These are phyloP conservation scores for Malurus cyaneus DNA, from an alignment of 2,113 vertebrate genomes.

Conservation along the genomic window DNA sequence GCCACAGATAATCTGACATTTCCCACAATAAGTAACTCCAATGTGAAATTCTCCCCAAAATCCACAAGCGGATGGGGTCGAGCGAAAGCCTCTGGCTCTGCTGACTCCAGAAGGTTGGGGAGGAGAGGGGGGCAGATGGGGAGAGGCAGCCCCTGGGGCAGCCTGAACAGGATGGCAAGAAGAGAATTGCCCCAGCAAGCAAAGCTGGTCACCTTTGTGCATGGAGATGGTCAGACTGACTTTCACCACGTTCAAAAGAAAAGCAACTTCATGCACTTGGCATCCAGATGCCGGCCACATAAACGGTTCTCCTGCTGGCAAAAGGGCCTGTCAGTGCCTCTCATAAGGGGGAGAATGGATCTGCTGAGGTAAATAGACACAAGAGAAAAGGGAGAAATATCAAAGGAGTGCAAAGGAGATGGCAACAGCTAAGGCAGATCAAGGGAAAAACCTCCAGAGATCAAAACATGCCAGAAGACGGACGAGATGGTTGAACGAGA, in stretches of 20 bases:
- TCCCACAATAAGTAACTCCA: not conserved
- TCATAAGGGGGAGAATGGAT: not conserved
- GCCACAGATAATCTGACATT: not conserved
- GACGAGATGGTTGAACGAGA: not conserved
- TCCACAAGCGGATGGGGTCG: not conserved
- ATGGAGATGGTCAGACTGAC: not conserved
- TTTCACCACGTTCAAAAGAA: not conserved
- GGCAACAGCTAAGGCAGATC: not conserved
- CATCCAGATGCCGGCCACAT: not conserved
- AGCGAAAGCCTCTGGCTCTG: accelerated
- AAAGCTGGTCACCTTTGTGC: not conserved
- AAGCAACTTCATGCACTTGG: not conserved
- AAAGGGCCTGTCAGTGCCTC: not conserved
- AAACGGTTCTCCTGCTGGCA: not conserved
- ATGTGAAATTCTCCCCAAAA: conserved; percentile 1
- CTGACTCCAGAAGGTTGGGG: not conserved
- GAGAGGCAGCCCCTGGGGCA: not conserved
- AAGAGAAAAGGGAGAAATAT: conserved; percentile 12
- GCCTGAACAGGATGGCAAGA: not conserved
- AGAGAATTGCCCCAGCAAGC: not conserved
- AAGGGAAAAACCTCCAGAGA: conserved; percentile 30
- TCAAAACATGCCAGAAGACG: conserved; percentile 29
- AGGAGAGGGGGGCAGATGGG: not conserved
- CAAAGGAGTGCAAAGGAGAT: conserved; percentile 13
- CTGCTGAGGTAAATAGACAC: not conserved